Evolutionary conservation across 2,113 vertebrate species (phyloP), one percentile per base, ranked within the genome.

Genomic region (Trematocara stigmaticum): DNA sequence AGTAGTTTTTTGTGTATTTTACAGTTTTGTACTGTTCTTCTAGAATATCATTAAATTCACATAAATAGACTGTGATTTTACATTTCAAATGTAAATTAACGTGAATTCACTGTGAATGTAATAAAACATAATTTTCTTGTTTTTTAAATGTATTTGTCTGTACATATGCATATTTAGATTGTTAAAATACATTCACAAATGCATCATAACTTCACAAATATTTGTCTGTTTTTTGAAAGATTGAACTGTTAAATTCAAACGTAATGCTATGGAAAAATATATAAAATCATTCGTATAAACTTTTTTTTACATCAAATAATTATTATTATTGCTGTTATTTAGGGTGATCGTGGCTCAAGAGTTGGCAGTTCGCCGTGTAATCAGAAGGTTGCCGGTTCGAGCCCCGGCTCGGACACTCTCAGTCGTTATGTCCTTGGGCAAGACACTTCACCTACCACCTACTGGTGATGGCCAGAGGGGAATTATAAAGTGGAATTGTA

Each of bases 361-460:
- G 18, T 1, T 52, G 51, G 8, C 5, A 52, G 51, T 20, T 20
- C 0, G 3, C 3, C 1, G 0, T 20, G 9, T 52, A 52, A 52
- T 52, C 4, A 52, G 51, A 20, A 52, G 51, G 51, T 20, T 52
- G 51, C 51, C 1, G 5, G 9, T 52, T 52, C 2, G 0, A 20
- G 5, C 9, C 51, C 51, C 3, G 5, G 5, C 51, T 52, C 5
- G 2, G 18, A 10, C 5, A 51, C 16, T 18, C 47, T 51, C 7
- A 0, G 47, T 51, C 16, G 0, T 18, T 18, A 16, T 51, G 16
- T 51, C 49, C 16, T 51, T 18, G 47, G 16, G 16, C 16, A 18
- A 49, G 7, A 49, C 47, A 5, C 18, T n/a, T 51, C 49, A 0
- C 26, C 26, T 40, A 40, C 40, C 13, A 0, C 16, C 7, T 51